phyloP scores from a whole-genome alignment of 2,888 invertebrate species.

The Exocentrus adspersus region DNA sequence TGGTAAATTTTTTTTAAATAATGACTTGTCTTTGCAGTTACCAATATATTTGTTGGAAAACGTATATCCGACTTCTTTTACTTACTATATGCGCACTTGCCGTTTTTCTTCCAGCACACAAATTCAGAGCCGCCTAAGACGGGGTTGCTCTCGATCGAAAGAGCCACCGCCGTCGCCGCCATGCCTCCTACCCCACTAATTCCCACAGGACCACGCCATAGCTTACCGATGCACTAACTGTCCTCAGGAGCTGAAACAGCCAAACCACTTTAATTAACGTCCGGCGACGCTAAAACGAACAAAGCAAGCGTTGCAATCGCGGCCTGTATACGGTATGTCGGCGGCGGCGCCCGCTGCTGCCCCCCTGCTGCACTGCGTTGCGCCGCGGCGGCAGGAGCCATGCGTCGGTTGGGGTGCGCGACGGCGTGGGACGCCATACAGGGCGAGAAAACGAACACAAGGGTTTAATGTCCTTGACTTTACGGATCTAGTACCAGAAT shows the following conservation, averaged over 20 bases:
- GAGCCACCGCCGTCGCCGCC: background rate
- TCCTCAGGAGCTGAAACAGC: constrained; percentile 5
- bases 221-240: constrained; percentile 19
- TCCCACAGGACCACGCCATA: background rate
- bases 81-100: background rate
- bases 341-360: constrained; percentile 39
- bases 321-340: constrained; percentile 51
- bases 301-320: constrained; percentile 48
- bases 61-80: background rate
- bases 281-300: constrained; percentile 28
- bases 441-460: no score
- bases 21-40: background rate
- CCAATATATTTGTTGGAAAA: background rate
- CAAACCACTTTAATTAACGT: constrained; percentile 17
- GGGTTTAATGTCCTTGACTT: no score
- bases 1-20: no score
- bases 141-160: constrained; percentile 21
- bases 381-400: constrained; percentile 45
- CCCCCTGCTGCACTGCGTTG: constrained; percentile 57
- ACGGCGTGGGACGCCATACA: constrained; percentile 13
- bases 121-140: constrained; percentile 7
- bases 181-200: background rate
- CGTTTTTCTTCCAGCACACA: background rate
- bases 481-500: no score
- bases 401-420: no score